These are phyloP conservation scores for Camptogramma bilineatum DNA, from an alignment of 2,888 invertebrate genomes.

Conservation along the genomic window DNA sequence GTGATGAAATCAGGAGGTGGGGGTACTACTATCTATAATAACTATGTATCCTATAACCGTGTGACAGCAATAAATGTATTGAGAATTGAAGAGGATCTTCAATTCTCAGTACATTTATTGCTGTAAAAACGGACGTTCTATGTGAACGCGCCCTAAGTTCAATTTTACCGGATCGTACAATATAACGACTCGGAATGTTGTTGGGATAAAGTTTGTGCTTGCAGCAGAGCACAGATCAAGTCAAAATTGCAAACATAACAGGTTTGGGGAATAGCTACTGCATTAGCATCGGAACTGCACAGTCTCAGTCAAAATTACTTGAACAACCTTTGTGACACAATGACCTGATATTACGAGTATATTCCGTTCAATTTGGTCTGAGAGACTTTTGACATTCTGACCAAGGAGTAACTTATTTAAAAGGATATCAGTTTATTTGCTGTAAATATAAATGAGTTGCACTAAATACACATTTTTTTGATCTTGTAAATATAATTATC, in stretches of 20 bases:
- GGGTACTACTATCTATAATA: too few relatives aligned
- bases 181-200: neutral
- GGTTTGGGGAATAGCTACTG: constrained; percentile 25
- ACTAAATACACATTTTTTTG: too few relatives aligned
- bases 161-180: neutral
- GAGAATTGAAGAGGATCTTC: too few relatives aligned
- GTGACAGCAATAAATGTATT: too few relatives aligned
- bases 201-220: neutral
- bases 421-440: neutral
- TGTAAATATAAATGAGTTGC: neutral
- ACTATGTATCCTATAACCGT: too few relatives aligned
- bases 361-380: neutral
- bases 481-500: too few relatives aligned
- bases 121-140: too few relatives aligned
- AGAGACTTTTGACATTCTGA: neutral
- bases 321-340: neutral
- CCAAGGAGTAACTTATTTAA: neutral
- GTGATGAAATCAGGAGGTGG: too few relatives aligned
- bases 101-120: too few relatives aligned
- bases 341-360: neutral
- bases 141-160: too few relatives aligned
- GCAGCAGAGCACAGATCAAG: constrained; percentile 6
- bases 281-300: constrained; percentile 11
- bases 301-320: neutral
- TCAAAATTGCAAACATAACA: constrained; percentile 37